Percentiles rank a stretch among this genome's conserved stretches.
phyloP scores from a whole-genome alignment of 2,888 invertebrate genomes.

The Trichogramma evanescens region DNA sequence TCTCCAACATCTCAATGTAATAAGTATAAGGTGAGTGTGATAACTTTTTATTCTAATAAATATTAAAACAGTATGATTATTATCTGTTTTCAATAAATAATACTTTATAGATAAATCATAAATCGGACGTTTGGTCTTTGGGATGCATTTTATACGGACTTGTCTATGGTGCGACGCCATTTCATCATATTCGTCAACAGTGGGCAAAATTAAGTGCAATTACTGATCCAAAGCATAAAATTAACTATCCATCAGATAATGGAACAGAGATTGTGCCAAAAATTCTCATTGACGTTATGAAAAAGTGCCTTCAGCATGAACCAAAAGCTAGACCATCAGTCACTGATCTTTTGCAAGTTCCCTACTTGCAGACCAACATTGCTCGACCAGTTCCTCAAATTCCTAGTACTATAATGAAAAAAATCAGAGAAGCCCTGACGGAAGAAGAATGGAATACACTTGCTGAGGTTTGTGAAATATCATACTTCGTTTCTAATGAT shows the following conservation, averaged over 20 bases:
- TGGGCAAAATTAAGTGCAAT: conserved; percentile 74
- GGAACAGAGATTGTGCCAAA: conserved; percentile 51
- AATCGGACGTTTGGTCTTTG: conserved; percentile 95
- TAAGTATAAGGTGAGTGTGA: conserved; percentile 33
- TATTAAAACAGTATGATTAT: neutral
- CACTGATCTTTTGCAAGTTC: conserved; percentile 59
- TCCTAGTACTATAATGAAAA: conserved; percentile 32
- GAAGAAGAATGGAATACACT: conserved; percentile 42
- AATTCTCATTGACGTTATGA: conserved; percentile 58
- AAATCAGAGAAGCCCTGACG: conserved; percentile 35
- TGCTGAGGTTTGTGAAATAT: conserved; percentile 29
- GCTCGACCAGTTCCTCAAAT: conserved; percentile 24
- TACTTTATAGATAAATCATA: conserved; percentile 68
- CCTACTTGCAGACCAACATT: conserved; percentile 39
- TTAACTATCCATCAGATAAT: conserved; percentile 54
- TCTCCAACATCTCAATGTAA: conserved; percentile 39
- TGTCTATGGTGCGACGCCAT: conserved; percentile 85
- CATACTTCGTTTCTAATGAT: neutral
- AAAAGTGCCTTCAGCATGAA: conserved; percentile 68
- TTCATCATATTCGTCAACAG: conserved; percentile 69
- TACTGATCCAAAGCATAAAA: conserved; percentile 63
- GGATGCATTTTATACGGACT: conserved; percentile 94
- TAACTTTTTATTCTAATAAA: neutral
- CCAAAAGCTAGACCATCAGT: conserved; percentile 68
- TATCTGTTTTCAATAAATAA: neutral